phyloP scores from a whole-genome alignment of 2,888 invertebrate species.

The Cephus rjabovi region DNA sequence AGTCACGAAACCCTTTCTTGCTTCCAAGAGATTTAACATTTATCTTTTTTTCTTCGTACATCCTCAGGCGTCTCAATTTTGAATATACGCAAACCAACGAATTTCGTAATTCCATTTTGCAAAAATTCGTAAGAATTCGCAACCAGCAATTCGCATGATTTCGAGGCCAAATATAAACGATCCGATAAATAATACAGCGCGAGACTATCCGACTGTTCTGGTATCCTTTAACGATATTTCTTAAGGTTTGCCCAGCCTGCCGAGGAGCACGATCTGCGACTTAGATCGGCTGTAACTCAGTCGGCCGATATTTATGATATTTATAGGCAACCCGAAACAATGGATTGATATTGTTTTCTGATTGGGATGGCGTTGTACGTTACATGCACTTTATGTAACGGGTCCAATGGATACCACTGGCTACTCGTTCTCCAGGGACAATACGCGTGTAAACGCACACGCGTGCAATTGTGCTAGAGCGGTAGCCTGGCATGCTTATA shows the following conservation, averaged over 20 bases:
- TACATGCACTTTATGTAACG: conserved; percentile 26
- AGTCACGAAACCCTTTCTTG: not conserved
- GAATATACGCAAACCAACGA: not conserved
- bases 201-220: not conserved
- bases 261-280: conserved; percentile 41
- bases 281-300: conserved; percentile 48
- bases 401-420: conserved; percentile 15
- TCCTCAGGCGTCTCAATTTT: not conserved
- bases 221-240: conserved; percentile 16
- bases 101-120: not conserved
- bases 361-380: conserved; percentile 51
- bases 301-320: conserved; percentile 59
- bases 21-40: not conserved
- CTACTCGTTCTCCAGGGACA: conserved; percentile 19
- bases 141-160: not conserved
- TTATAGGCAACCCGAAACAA: conserved; percentile 62
- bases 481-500: conserved; percentile 47
- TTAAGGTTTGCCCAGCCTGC: conserved; percentile 11
- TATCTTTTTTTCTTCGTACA: not conserved
- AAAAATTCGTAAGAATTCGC: not conserved
- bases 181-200: not conserved
- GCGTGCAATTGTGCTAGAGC: conserved; percentile 8
- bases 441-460: conserved; percentile 19
- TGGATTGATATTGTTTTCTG: conserved; percentile 67
- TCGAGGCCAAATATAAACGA: not conserved